Base-by-base conservation (phyloP, 2,113 vertebrate species). In the Chauna torquata region DNA sequence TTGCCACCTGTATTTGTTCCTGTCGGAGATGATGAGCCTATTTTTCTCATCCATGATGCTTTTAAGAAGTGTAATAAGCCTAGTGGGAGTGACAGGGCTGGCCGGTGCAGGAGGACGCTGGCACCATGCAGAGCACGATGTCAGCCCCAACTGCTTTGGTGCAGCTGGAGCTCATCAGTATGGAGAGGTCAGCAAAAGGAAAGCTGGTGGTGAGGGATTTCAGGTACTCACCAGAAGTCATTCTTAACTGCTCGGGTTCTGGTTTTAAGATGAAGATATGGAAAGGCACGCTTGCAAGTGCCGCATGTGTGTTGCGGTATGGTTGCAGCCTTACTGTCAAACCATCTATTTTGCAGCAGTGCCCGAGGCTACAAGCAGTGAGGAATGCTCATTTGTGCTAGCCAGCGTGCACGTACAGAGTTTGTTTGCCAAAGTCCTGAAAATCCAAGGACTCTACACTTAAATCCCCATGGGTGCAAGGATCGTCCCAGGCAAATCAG, bases 291-390 rank as follows among this genome's bases (percentile, higher is more conserved):
- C 19, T 69, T 45, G 40, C 40, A n/a, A 28, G 42, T 16, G 16
- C 44, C 1, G 3, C 50, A 10, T 4, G 25, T 9, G 19, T 2
- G 1, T 17, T 64, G 52, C 0, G 2, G 50, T 36, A 47, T 0
- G 3, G 34, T 22, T 18, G 23, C 30, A 20, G 23, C 32, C n/a
- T 50, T 19, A 11, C 15, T 42, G 25, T 47, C 24, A 30, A 50
- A 42, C 34, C n/a, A 30, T 25, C 24, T 59, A 9, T 84, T 88
- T 47, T 52, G 42, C 62, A 40, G 72, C 49, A 40, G 36, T 1
- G 6, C 59, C 42, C 14, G 54, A 68, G 65, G 42, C 54, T 66
- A 27, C 11, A 34, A 32, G 59, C 83, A 62, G 47, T 42, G 52
- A 57, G 59, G 12, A 50, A 55, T 22, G 49, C 19, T 23, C 66